phyloP scores from a whole-genome alignment of 2,797 vertebrate species.

The Remorina albescens region DNA sequence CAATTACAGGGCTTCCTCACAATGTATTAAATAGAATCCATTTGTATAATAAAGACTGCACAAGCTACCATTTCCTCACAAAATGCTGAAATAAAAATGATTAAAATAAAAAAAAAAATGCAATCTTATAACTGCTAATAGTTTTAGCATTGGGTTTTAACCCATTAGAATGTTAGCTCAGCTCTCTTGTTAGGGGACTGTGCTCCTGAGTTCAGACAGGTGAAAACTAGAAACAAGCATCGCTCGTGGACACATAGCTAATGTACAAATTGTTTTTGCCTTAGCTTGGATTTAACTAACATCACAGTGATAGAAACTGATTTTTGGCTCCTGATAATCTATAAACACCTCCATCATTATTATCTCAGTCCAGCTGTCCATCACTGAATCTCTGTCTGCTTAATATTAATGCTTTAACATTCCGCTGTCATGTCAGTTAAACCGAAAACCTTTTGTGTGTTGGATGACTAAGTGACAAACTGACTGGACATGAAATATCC shows the following conservation, averaged over 20 bases:
- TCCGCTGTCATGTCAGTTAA: neutral
- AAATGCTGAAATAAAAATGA: neutral
- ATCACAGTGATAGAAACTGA: conserved; percentile 10
- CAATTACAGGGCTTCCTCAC: too few relatives aligned
- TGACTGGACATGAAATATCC: conserved; percentile 9
- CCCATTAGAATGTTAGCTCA: neutral
- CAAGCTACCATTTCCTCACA: neutral
- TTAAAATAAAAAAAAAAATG: neutral
- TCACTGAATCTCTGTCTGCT: neutral
- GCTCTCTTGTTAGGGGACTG: neutral
- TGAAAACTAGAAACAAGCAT: neutral
- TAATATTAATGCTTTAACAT: neutral
- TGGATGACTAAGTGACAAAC: neutral
- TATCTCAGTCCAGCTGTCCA: conserved; percentile 20
- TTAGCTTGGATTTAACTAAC: conserved; percentile 11
- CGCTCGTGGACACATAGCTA: neutral
- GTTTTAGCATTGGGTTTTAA: too few relatives aligned
- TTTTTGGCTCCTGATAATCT: conserved; percentile 14
- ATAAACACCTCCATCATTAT: conserved; percentile 20
- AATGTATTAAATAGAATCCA: too few relatives aligned
- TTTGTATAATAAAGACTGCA: neutral
- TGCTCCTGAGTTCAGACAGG: neutral
- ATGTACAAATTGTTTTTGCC: too few relatives aligned
- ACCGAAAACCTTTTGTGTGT: neutral
- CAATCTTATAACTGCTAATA: neutral